Evolutionary conservation across 2,797 vertebrate species (phyloP), one percentile per base, ranked within the genome.

Genomic region (Artibeus lituratus): DNA sequence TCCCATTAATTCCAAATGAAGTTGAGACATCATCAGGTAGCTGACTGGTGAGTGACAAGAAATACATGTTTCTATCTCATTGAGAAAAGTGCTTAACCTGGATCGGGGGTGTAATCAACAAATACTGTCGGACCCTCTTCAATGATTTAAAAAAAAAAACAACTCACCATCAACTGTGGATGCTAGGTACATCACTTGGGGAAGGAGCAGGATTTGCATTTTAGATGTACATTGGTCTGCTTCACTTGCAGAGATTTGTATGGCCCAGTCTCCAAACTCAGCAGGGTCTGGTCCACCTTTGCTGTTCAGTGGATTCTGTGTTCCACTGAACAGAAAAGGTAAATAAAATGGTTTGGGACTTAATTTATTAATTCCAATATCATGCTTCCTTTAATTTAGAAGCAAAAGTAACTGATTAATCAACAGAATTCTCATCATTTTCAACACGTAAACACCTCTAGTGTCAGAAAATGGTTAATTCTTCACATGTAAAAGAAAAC

Each of bases 401-500:
- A 90, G 39, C 39, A 86, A 83, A 88, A 39, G 32, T 78, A 89
- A 87, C 55, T 74, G 90, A 67, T 73, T 59, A 73, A 85, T 93
- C 39, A 85, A 57, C 29, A 82, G 65, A 67, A 22, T 57, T 89
- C 3, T 55, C 44, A 82, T 67, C 39, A 88, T 35, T 91, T 92
- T 29, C 26, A 91, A 84, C 53, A 21, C 42, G 24, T 32, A 83
- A 42, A 57, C 76, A 18, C 18, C 35, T 8, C 11, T 51, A 49
- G 42, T 55, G 19, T 72, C 19, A 59, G 8, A 59, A 94, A 93
- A 69, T 39, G 21, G 21, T 92, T 89, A 78, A 82, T 80, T 89
- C 5, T 83, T 49, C 35, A 29, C 76, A 65, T 84, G 89, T 72
- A 6, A 76, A 89, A 80, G 87, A 72, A 76, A 53, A 92, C 15